These are phyloP conservation scores for Lomographa bimaculata DNA, from an alignment of 2,888 invertebrate species.

Conservation along the genomic window DNA sequence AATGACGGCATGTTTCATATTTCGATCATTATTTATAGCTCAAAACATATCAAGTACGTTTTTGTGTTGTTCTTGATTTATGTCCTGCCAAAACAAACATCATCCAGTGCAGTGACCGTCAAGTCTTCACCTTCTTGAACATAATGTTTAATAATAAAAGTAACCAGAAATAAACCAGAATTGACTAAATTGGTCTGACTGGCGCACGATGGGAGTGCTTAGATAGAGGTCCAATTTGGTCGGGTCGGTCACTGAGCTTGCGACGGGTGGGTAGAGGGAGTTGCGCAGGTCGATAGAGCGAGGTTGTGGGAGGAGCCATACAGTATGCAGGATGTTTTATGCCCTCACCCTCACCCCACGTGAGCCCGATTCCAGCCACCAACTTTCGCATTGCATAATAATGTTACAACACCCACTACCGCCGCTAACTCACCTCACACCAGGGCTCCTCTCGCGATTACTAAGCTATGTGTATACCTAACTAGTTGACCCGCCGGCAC, in stretches of 20 bases:
- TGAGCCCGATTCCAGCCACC: constrained; percentile 38
- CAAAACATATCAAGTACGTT: no score
- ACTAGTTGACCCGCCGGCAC: no score
- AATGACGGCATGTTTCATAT: no score
- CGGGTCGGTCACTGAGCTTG: constrained; percentile 53
- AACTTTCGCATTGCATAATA: constrained; percentile 67
- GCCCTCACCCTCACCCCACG: constrained; percentile 72
- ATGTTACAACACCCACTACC: constrained; percentile 31
- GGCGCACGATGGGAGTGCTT: constrained; percentile 6
- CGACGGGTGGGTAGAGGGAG: constrained; percentile 53
- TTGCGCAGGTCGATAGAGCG: constrained; percentile 80
- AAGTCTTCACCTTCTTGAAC: no score
- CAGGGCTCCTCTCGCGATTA: not conserved
- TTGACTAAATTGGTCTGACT: not conserved
- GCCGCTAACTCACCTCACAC: constrained; percentile 8
- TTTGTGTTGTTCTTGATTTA: no score
- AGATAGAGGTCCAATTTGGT: constrained; percentile 52
- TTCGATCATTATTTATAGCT: no score
- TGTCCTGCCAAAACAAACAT: no score
- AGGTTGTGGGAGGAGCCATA: constrained; percentile 67
- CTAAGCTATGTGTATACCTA: not conserved
- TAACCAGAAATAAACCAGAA: constrained; percentile 5
- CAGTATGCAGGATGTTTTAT: constrained; percentile 64
- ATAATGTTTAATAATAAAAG: no score
- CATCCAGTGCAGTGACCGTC: no score